These are phyloP conservation scores for Drosophila parthenogenetica DNA, from an alignment of 2,888 invertebrate species.

Conservation along the genomic window DNA sequence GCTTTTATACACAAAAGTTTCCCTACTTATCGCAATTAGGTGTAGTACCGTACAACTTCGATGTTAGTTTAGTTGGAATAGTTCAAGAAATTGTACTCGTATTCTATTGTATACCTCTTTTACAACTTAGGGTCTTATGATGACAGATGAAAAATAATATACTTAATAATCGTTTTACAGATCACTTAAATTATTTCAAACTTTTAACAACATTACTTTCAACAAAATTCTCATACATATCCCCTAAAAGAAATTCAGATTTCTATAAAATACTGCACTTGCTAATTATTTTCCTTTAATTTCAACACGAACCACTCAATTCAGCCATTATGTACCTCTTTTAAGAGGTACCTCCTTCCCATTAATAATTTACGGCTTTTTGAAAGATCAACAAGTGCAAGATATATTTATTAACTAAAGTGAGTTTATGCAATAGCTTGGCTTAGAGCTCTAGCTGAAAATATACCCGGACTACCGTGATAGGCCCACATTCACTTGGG, in stretches of 20 bases:
- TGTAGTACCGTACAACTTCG: no score
- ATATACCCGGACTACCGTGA: slow-evolving; percentile 9
- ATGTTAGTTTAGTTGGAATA: no score
- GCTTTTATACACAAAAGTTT: no score
- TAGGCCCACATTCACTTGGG: slow-evolving; percentile 10
- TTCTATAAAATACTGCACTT: not conserved
- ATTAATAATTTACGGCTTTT: slow-evolving; percentile 3
- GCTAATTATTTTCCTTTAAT: not conserved
- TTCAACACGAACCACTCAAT: not conserved
- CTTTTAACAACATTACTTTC: not conserved
- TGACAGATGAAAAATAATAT: no score
- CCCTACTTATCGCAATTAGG: no score
- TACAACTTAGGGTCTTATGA: no score
- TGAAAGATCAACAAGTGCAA: slow-evolving; percentile 21
- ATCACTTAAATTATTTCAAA: no score
- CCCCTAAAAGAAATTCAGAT: not conserved
- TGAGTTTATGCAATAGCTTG: slow-evolving; percentile 10
- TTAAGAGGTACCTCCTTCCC: not conserved
- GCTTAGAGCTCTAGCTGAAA: not conserved
- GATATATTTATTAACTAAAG: slow-evolving; percentile 3
- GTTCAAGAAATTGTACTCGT: no score
- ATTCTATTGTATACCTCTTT: no score
- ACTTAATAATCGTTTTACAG: no score
- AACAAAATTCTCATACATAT: not conserved
- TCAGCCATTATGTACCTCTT: slow-evolving; percentile 4